Conservation (phyloP, 2,113 vertebrate genomes). For the Prolemur simus region DNA sequence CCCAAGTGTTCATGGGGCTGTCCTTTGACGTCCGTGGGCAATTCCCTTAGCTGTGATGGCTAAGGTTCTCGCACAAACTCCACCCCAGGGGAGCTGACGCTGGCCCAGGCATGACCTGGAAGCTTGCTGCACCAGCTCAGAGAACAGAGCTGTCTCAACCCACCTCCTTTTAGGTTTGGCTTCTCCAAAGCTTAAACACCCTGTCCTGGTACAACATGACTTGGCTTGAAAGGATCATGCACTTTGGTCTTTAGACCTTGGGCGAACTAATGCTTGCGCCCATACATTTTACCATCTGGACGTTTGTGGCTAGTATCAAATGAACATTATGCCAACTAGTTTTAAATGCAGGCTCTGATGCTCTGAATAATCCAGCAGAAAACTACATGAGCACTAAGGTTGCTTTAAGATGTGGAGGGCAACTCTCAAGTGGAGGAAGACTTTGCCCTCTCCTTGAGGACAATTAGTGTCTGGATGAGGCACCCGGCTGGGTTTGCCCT, state of each 20-base stretch:
- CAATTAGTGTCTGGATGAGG: fast-evolving
- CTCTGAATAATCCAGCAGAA: not conserved
- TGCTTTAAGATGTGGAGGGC: not conserved
- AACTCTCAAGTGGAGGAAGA: not conserved
- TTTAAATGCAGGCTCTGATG: not conserved
- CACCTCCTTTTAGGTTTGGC: not conserved
- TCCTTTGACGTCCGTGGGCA: conserved; percentile 75
- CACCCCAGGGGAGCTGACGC: conserved; percentile 73
- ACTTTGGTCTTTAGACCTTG: conserved; percentile 32
- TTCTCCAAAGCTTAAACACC: not conserved
- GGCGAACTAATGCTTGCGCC: not conserved
- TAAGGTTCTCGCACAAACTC: conserved; percentile 73
- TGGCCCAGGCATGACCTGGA: conserved; percentile 46
- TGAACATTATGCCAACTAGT: not conserved
- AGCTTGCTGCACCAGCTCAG: not conserved
- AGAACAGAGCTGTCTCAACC: not conserved
- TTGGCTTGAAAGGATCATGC: not conserved
- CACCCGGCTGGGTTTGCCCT: not conserved
- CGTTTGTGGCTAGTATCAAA: not conserved
- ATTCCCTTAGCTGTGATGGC: conserved; percentile 81
- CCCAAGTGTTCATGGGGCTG: conserved; percentile 77
- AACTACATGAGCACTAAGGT: fast-evolving
- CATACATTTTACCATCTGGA: not conserved
- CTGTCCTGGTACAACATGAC: not conserved
- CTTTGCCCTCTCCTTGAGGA: fast-evolving